Conservation (phyloP, 1,140 invertebrate species). For the Metaphire vulgaris region DNA sequence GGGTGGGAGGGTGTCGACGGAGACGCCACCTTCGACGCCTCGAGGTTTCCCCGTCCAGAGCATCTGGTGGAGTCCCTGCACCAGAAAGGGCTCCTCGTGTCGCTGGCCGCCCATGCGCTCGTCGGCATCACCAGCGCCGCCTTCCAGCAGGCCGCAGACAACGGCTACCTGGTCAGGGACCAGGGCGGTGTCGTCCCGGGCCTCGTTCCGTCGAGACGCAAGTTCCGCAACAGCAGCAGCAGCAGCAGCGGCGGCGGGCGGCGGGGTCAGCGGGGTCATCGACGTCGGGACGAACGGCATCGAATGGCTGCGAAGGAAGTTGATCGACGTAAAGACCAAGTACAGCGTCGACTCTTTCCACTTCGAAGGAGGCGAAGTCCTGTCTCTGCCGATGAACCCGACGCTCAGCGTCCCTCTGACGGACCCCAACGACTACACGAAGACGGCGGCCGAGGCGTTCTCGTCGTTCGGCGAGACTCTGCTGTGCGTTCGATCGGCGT, state of each 20-base stretch:
- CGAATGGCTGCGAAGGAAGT: conserved; percentile 61
- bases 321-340: conserved; percentile 56
- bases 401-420: not conserved
- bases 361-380: conserved; percentile 69
- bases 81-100: conserved; percentile 62
- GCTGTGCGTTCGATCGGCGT: conserved; percentile 55
- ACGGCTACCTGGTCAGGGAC: conserved; percentile 28
- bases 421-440: conserved; percentile 27
- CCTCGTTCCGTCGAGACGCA: conserved; percentile 17
- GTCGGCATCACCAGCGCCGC: conserved; percentile 67
- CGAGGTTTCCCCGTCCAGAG: conserved; percentile 67
- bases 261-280: conserved; percentile 45
- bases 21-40: conserved; percentile 62
- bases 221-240: not conserved
- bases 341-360: conserved; percentile 74
- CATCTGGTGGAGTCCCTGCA: conserved; percentile 58
- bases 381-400: conserved; percentile 17
- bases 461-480: conserved; percentile 35
- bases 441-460: conserved; percentile 59
- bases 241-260: no score
- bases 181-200: conserved; percentile 24
- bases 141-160: conserved; percentile 53
- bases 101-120: conserved; percentile 82
- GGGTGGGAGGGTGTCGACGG: conserved; percentile 81
- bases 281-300: conserved; percentile 64